These are phyloP conservation scores for Caenorhabditis sp. DNA, from an alignment of 2,888 invertebrate species.

Conservation along the genomic window DNA sequence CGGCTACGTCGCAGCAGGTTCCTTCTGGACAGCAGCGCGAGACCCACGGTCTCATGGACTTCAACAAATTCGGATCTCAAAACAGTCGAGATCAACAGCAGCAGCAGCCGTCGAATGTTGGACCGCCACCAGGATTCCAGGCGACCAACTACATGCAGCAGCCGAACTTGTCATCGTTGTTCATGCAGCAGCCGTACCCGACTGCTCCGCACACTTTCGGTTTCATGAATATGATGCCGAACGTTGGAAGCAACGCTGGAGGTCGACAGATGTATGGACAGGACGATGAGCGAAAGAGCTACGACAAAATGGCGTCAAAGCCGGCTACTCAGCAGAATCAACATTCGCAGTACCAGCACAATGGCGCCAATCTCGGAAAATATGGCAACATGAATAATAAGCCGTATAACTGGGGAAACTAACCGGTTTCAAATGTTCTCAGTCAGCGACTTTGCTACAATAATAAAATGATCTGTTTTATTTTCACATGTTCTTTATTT, in stretches of 20 bases:
- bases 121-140: constrained; percentile 75
- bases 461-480: constrained; percentile 71
- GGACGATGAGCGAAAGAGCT: constrained; percentile 63
- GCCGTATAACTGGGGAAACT: constrained; percentile 69
- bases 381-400: constrained; percentile 62
- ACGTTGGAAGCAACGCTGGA: constrained; percentile 55
- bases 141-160: constrained; percentile 66
- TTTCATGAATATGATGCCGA: constrained; percentile 70
- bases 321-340: constrained; percentile 50
- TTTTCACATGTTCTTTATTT: constrained; percentile 64
- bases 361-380: constrained; percentile 62
- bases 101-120: constrained; percentile 70
- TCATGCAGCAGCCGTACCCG: constrained; percentile 68
- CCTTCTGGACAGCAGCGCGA: constrained; percentile 64
- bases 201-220: constrained; percentile 40
- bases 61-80: constrained; percentile 68
- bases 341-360: constrained; percentile 63
- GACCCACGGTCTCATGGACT: constrained; percentile 65
- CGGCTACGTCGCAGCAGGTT: constrained; percentile 47
- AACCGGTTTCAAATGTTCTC: constrained; percentile 69
- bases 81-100: constrained; percentile 64
- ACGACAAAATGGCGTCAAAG: constrained; percentile 68
- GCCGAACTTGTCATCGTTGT: constrained; percentile 63
- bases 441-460: constrained; percentile 62
- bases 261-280: constrained; percentile 69